These are phyloP conservation scores for Helicorthomorpha holstii DNA, from an alignment of 1,140 invertebrate species.

Conservation along the genomic window DNA sequence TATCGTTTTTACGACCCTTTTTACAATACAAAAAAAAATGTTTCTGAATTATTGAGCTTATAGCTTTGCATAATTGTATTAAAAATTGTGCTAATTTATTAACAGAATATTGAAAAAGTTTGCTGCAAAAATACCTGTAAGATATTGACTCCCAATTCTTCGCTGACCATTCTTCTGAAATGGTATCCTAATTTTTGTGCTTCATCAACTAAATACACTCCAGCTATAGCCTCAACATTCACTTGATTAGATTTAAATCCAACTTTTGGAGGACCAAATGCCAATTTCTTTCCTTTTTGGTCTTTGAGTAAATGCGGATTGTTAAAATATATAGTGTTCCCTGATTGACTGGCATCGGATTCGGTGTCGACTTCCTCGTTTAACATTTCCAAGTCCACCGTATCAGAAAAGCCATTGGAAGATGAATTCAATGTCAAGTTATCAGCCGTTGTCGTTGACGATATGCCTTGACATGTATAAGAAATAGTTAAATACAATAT, in stretches of 20 bases:
- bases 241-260: not conserved
- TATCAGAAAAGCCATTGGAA: too few relatives aligned
- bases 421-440: too few relatives aligned
- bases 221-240: slow-evolving; percentile 12
- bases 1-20: too few relatives aligned
- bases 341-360: not conserved
- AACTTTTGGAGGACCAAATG: not conserved
- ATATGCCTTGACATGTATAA: too few relatives aligned
- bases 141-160: slow-evolving; percentile 36
- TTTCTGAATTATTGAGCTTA: too few relatives aligned
- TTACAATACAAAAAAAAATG: too few relatives aligned
- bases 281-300: not conserved
- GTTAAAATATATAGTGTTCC: slow-evolving; percentile 7
- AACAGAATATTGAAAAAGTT: not conserved
- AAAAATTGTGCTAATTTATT: too few relatives aligned
- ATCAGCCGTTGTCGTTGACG: too few relatives aligned
- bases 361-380: not conserved
- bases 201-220: slow-evolving; percentile 21
- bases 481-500: too few relatives aligned
- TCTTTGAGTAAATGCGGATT: slow-evolving; percentile 7
- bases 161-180: slow-evolving; percentile 27
- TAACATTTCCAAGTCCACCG: not conserved
- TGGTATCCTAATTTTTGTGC: slow-evolving; percentile 21
- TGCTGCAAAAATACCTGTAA: slow-evolving; percentile 28
- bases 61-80: too few relatives aligned